These are phyloP conservation scores for Colistium nudipinnis DNA, from an alignment of 2,113 vertebrate species.

Conservation along the genomic window DNA sequence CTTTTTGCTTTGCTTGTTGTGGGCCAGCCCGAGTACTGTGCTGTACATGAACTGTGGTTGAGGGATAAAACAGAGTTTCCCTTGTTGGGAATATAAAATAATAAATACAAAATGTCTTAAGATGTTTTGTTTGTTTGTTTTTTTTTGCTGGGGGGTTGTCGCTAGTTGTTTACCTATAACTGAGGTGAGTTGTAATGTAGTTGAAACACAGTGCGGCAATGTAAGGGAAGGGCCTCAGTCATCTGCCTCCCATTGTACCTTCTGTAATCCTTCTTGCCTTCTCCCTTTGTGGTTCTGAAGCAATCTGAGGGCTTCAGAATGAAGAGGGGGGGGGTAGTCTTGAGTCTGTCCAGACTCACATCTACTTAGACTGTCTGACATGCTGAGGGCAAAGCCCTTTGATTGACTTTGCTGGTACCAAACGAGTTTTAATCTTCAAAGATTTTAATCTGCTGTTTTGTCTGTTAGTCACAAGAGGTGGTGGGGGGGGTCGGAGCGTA, in stretches of 20 bases:
- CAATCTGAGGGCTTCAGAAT: slow-evolving; percentile 45
- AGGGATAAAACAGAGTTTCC: slow-evolving; percentile 26
- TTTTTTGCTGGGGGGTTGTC: slow-evolving; percentile 16
- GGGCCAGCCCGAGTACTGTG: slow-evolving; percentile 11
- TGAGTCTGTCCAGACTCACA: slow-evolving; percentile 68
- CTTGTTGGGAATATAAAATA: slow-evolving; percentile 52
- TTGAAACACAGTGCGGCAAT: slow-evolving; percentile 23
- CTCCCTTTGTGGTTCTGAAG: slow-evolving; percentile 53
- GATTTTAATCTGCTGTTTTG: slow-evolving; percentile 78
- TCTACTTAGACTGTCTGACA: slow-evolving; percentile 77
- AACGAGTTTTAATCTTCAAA: slow-evolving; percentile 81
- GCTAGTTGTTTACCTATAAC: slow-evolving; percentile 41
- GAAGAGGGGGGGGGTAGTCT: slow-evolving; percentile 68
- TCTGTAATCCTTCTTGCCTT: slow-evolving; percentile 64
- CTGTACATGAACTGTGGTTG: slow-evolving; percentile 33
- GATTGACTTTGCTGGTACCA: slow-evolving; percentile 73
- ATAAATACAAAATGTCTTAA: slow-evolving; percentile 62
- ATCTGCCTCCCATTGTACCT: slow-evolving; percentile 53
- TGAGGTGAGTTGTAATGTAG: slow-evolving; percentile 13
- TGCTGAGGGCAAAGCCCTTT: slow-evolving; percentile 74
- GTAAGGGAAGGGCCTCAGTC: slow-evolving; percentile 55
- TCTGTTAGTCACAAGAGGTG: slow-evolving; percentile 73
- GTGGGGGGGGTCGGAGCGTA: slow-evolving; percentile 17
- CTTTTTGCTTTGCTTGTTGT: slow-evolving; percentile 45
- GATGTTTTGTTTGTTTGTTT: not conserved